These are phyloP conservation scores for Eulemur mongoz DNA, from an alignment of 2,797 vertebrate genomes.

Conservation along the genomic window DNA sequence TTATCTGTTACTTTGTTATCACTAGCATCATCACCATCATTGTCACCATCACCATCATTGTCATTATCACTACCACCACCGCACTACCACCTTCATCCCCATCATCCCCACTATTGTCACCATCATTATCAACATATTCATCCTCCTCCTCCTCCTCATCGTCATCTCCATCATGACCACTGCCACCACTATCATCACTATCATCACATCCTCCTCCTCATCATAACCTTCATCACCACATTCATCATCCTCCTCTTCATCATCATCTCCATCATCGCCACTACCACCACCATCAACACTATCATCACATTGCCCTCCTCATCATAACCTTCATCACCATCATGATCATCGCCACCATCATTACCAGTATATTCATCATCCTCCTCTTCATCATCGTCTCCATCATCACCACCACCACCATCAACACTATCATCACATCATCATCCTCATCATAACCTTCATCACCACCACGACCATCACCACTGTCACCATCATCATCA, in stretches of 20 bases:
- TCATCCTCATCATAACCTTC: background rate
- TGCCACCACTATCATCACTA: background rate
- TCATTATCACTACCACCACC: background rate
- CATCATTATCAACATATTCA: background rate
- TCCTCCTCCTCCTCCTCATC: background rate
- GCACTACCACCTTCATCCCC: background rate
- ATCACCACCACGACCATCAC: background rate
- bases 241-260: background rate
- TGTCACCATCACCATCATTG: background rate
- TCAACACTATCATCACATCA: background rate
- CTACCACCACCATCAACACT: background rate
- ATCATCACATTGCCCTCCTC: background rate
- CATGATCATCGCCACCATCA: background rate
- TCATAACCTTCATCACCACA: background rate
- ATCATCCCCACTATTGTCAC: background rate
- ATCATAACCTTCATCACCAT: background rate
- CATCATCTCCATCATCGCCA: no score
- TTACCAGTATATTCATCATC: background rate
- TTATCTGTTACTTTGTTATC: background rate
- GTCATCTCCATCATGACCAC: no score
- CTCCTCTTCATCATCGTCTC: accelerated
- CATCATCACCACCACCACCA: background rate
- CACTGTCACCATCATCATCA: background rate
- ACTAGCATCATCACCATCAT: background rate
- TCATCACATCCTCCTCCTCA: no score